Conservation (phyloP, 1,140 invertebrate species). For the Euglossa dilemma region DNA sequence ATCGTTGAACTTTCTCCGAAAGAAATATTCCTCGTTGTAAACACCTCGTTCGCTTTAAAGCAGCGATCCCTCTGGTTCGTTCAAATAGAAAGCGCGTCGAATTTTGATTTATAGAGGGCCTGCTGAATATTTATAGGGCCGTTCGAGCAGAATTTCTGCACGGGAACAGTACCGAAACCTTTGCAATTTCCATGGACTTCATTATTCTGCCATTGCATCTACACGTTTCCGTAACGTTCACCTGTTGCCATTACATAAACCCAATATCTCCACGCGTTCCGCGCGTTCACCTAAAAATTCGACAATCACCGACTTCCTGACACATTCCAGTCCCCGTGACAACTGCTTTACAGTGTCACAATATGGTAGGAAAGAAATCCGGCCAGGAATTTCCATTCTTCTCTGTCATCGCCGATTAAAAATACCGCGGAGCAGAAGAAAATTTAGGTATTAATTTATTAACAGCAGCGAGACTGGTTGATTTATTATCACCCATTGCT, state of each 20-base stretch:
- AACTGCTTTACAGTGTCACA: too few species aligned
- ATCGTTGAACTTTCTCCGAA: constrained; percentile 37
- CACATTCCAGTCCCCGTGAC: too few species aligned
- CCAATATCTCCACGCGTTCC: background rate
- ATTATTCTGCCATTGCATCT: background rate
- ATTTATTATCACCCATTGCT: too few species aligned
- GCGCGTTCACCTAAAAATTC: background rate
- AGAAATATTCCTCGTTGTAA: background rate
- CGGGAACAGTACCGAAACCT: background rate
- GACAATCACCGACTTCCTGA: background rate
- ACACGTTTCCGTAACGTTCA: background rate
- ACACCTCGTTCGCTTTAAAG: background rate
- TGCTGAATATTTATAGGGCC: constrained; percentile 13
- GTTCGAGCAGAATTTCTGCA: background rate
- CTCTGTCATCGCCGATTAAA: too few species aligned
- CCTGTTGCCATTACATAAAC: background rate
- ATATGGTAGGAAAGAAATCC: too few species aligned
- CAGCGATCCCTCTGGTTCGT: background rate
- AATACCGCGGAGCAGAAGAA: too few species aligned
- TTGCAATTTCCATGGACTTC: background rate
- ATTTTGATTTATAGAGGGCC: constrained; percentile 37
- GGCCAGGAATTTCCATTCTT: too few species aligned
- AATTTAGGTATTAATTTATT: too few species aligned
- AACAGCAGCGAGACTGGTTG: too few species aligned
- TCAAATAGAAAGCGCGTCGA: constrained; percentile 37